These are phyloP conservation scores for Lysiphlebus fabarum DNA, from an alignment of 1,140 invertebrate species.

Conservation along the genomic window DNA sequence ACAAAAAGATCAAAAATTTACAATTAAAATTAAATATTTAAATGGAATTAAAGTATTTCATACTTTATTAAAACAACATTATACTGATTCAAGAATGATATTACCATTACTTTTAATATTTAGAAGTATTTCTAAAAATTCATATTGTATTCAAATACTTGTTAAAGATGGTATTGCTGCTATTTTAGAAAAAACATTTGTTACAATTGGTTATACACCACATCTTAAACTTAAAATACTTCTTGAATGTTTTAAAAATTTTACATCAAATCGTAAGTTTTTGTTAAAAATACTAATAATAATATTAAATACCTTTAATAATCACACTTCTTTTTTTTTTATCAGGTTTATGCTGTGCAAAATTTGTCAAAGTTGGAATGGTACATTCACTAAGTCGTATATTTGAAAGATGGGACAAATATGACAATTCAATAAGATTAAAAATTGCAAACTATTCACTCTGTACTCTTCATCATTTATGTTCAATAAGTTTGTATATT, in stretches of 20 bases:
- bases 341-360: constrained; percentile 60
- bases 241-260: constrained; percentile 64
- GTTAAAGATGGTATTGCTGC: constrained; percentile 63
- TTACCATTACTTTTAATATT: constrained; percentile 63
- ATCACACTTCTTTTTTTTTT: too few relatives aligned
- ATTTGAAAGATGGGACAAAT: constrained; percentile 66
- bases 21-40: constrained; percentile 59
- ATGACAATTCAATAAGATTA: constrained; percentile 62
- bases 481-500: constrained; percentile 60
- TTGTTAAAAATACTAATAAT: neutral
- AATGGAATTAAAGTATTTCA: constrained; percentile 63
- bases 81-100: constrained; percentile 60
- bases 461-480: constrained; percentile 62
- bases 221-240: constrained; percentile 62
- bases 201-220: constrained; percentile 61
- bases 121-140: constrained; percentile 64
- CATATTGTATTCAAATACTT: constrained; percentile 59
- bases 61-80: constrained; percentile 60
- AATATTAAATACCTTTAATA: too few relatives aligned
- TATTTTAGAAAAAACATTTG: constrained; percentile 64
- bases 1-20: constrained; percentile 60
- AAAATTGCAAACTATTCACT: constrained; percentile 63
- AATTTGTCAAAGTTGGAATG: constrained; percentile 62
- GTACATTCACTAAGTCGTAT: constrained; percentile 59
- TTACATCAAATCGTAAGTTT: constrained; percentile 63